Evolutionary conservation across 2,797 vertebrate species (phyloP), one percentile per base, ranked within the genome.

Genomic region (Otus scops): DNA sequence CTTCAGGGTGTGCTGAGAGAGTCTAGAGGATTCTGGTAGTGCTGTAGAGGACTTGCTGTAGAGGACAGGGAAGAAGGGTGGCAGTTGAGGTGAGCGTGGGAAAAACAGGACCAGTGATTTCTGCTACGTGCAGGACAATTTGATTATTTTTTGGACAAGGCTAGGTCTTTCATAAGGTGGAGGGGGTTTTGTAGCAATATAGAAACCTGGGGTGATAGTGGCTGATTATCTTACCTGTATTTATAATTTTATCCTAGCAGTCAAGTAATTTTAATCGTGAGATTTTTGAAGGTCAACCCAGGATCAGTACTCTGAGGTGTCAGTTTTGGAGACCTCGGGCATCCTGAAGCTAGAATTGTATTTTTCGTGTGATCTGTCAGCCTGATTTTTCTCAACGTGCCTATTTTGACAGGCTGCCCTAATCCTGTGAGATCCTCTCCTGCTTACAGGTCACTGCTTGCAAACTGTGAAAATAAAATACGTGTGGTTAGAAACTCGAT

Each of bases 91-190:
- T 20, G 9, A 34, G 32, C 0, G 8, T 21, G 43, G 22, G 3
- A 21, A 10, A 36, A 15, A 0, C 9, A 36, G 39, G 23, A 34
- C 5, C 10, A 15, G 27, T 12, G 16, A 5, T 21, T 76, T 28
- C 38, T 63, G 34, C 34, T 20, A 0, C 0, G 1, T 34, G 68
- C 45, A 56, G 45, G 53, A 36, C 20, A 26, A 0, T 2, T 4
- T 19, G 43, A 24, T 43, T 39, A 1, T 2, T 7, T 34, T 70
- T 23, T 18, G 41, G 60, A 20, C 13, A 22, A 27, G 51, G 11
- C 1, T 48, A 8, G n/a, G 24, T 18, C 21, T 59, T 36, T 32
- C 1, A 0, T 7, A 3, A 32, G n/a, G 1, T 17, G 3, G 22
- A 18, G 15, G 15, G 3, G 2, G 3, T 23, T 27, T 56, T 30